phyloP scores from a whole-genome alignment of 2,888 invertebrate genomes.

The Lochmaea crataegi region DNA sequence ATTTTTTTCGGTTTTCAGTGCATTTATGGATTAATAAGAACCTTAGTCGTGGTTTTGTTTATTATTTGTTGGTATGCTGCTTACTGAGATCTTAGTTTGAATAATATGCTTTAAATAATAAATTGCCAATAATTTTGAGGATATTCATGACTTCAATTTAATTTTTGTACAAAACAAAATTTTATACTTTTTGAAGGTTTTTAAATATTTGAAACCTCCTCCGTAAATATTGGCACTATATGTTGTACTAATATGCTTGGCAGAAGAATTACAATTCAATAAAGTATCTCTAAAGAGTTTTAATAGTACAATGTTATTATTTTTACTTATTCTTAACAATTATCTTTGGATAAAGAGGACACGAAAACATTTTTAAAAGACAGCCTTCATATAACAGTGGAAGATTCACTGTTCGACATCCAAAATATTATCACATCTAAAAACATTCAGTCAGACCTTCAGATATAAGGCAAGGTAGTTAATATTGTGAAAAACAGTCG shows the following conservation, averaged over 20 bases:
- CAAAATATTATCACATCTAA: slow-evolving; percentile 43
- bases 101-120: no score
- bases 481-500: slow-evolving; percentile 29
- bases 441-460: slow-evolving; percentile 43
- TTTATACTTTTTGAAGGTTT: neutral
- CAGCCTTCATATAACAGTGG: slow-evolving; percentile 25
- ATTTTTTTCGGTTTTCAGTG: no score
- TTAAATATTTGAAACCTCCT: neutral
- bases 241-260: slow-evolving; percentile 44
- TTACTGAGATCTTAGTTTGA: no score
- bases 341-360: slow-evolving; percentile 14
- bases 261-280: slow-evolving; percentile 17
- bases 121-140: no score
- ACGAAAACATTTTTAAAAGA: slow-evolving; percentile 23
- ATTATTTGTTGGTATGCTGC: no score
- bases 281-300: neutral
- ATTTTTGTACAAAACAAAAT: no score
- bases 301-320: neutral
- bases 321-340: neutral
- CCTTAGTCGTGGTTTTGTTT: no score
- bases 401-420: slow-evolving; percentile 12
- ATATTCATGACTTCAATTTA: no score
- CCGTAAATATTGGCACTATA: slow-evolving; percentile 41
- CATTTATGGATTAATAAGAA: no score
- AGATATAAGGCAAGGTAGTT: slow-evolving; percentile 43